A percentile compares a stretch with the other conserved stretches of the same genome.
These are phyloP conservation scores for Mesodorylaimus sp. DNA, from an alignment of 2,888 invertebrate species.

Conservation along the genomic window DNA sequence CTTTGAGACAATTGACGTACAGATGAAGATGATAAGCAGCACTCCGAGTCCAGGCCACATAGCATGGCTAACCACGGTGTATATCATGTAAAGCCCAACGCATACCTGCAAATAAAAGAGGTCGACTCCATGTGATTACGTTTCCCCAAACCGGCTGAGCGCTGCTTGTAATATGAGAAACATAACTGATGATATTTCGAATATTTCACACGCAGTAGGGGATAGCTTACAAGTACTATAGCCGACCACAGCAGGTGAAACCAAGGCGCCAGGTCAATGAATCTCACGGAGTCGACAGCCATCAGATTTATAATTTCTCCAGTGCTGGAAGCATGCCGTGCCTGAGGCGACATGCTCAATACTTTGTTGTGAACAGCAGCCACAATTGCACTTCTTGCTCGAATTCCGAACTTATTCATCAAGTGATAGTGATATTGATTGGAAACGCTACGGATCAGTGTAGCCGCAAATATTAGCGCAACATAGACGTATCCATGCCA, in stretches of 20 bases:
- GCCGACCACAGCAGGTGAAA: slow-evolving; percentile 18
- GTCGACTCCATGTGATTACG: too few species aligned
- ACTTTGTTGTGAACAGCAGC: slow-evolving; percentile 26
- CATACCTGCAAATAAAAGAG: not conserved
- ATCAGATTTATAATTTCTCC: slow-evolving; percentile 38
- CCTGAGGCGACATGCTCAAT: slow-evolving; percentile 29
- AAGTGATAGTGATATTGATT: slow-evolving; percentile 75
- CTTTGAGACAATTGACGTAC: not conserved
- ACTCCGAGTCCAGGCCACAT: not conserved
- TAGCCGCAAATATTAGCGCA: slow-evolving; percentile 50
- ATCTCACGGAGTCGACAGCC: slow-evolving; percentile 31
- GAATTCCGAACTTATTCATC: slow-evolving; percentile 58
- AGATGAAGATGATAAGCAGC: not conserved
- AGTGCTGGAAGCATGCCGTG: slow-evolving; percentile 31
- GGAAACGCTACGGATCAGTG: slow-evolving; percentile 59
- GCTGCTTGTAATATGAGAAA: too few species aligned
- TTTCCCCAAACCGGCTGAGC: too few species aligned
- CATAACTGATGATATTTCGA: too few species aligned
- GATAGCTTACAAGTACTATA: slow-evolving; percentile 36
- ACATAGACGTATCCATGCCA: slow-evolving; percentile 81
- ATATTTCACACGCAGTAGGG: too few species aligned
- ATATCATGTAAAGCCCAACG: not conserved
- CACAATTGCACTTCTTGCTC: slow-evolving; percentile 39
- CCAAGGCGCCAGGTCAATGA: slow-evolving; percentile 18
- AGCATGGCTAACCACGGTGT: not conserved